Percentiles rank a stretch among this genome's conserved stretches.
phyloP scores from a whole-genome alignment of 2,113 vertebrate species.

The Eptesicus fuscus region DNA sequence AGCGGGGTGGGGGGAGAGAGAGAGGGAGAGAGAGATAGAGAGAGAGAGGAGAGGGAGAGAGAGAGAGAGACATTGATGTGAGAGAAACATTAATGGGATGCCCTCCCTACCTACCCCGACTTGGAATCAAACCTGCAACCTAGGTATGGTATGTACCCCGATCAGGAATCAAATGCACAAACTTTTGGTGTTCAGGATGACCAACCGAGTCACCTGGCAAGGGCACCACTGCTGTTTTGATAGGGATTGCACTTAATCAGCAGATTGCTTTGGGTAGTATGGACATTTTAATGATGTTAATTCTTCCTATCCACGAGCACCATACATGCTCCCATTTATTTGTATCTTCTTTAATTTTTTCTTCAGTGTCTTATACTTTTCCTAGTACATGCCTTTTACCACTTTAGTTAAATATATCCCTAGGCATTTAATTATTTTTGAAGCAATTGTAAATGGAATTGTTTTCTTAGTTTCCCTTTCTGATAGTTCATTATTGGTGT shows the following conservation, averaged over 20 bases:
- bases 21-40: background rate
- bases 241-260: background rate
- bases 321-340: background rate
- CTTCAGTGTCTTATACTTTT: background rate
- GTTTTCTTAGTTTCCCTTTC: background rate
- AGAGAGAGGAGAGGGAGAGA: no score
- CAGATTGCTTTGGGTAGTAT: background rate
- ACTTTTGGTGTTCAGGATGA: background rate
- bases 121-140: background rate
- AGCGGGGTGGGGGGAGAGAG: no score
- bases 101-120: background rate
- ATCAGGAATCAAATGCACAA: background rate
- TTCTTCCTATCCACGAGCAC: background rate
- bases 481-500: background rate
- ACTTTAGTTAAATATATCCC: background rate
- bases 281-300: background rate
- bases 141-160: background rate
- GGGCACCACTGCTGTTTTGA: background rate
- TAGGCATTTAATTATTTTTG: background rate
- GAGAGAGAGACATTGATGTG: no score
- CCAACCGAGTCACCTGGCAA: background rate
- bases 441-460: background rate
- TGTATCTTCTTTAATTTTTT: background rate
- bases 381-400: background rate
- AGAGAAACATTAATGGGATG: background rate